Base-by-base conservation (phyloP, 1,140 invertebrate species). In the Cecropterus lyciades region DNA sequence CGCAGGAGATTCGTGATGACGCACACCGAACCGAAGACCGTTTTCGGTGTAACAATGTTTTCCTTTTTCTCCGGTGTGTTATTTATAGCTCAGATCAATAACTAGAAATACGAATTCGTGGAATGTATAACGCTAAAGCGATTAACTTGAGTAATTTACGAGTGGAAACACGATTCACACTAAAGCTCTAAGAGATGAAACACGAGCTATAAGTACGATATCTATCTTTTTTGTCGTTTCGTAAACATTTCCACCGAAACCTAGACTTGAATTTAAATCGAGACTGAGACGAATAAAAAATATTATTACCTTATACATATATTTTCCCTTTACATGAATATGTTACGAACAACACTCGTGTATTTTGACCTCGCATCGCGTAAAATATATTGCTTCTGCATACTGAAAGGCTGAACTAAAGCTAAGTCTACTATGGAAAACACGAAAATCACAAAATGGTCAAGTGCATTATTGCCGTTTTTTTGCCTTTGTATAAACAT, bases 1-100 rank as follows among this genome's bases (percentile, higher is more conserved):
- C 63, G 67, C 59, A 72, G 60, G 63, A 84, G 75, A 85, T 84
- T 80, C 71, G 73, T 80, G 79, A 84, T 89, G 85, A 89, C 84
- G 84, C 86, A 87, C 80, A 72, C 73, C 62, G 69, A 70, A 67
- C 51, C 65, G 55, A 70, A 74, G 72, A 70, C 70, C 70, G 75
- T 85, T 80, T 82, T 73, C 62, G 70, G 70, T 78, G 79, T 60
- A 46, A 53, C 69, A 53, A 67, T 66, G 60, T 74, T 67, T 33
- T 64, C 42, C 65, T 69, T 71, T 69, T 79, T 74, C 68, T 71
- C 60, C 63, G 53, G 15, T 37, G 68, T 66, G 70, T 83, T 86
- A 84, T 82, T 84, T 80, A 80, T 80, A 78, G 68, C 65, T 13
- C 51, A 60, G 72, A 72, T 73, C 67, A 76, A 81, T 78, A 77